Evolutionary conservation across 1,140 invertebrate genomes (phyloP).

Genomic region (Papilio machaon): DNA sequence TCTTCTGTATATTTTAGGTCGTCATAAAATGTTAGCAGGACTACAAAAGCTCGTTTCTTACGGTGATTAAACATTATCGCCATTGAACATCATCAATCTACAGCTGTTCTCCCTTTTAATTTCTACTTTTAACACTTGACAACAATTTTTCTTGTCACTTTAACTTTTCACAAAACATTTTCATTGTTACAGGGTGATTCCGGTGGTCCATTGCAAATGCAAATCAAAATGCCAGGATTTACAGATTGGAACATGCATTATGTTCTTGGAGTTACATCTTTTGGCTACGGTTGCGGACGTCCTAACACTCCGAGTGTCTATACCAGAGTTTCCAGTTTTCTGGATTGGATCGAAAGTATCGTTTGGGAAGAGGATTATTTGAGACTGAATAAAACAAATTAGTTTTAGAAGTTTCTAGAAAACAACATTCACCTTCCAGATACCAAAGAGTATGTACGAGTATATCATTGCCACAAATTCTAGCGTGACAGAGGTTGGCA

Average conservation of each 20-base stretch:
- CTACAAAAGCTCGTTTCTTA: too few relatives aligned
- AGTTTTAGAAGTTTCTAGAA: background rate
- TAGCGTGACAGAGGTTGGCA: background rate
- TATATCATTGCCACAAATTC: background rate
- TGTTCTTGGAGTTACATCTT: conserved; percentile 84
- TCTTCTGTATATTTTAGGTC: background rate
- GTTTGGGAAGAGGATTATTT: conserved; percentile 69
- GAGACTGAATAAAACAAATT: background rate
- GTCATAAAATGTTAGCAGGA: background rate
- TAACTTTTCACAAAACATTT: background rate
- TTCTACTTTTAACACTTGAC: background rate
- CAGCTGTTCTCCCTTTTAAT: background rate
- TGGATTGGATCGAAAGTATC: conserved; percentile 85
- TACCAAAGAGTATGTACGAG: background rate
- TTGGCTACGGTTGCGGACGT: conserved; percentile 83
- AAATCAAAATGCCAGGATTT: conserved; percentile 57
- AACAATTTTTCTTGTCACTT: background rate
- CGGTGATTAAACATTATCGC: too few relatives aligned
- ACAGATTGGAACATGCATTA: conserved; percentile 56
- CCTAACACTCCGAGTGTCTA: conserved; percentile 84
- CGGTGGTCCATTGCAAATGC: conserved; percentile 80
- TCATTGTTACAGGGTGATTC: conserved; percentile 82
- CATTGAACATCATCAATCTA: too few relatives aligned
- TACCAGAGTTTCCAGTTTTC: conserved; percentile 84
- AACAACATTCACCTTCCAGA: background rate